Evolutionary conservation across 2,888 invertebrate genomes (phyloP).

Genomic region (Pantelozetes paolii): DNA sequence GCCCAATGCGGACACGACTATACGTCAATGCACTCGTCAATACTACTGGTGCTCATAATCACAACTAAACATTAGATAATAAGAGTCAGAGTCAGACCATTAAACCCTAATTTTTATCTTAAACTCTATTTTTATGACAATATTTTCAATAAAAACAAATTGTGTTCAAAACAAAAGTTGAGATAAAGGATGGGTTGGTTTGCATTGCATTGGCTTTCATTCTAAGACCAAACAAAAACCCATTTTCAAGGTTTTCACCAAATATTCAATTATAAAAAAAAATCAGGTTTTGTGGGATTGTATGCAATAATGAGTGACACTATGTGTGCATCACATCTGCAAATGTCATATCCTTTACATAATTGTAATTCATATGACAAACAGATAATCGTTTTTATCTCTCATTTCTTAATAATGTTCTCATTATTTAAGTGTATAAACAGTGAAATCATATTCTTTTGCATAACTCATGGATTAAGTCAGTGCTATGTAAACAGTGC

Average conservation of each 20-base stretch:
- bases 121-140: not conserved
- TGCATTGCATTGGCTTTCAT: no score
- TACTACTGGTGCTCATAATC: not conserved
- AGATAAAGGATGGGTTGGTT: not conserved
- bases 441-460: not conserved
- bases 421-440: slow-evolving; percentile 3
- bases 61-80: not conserved
- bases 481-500: not conserved
- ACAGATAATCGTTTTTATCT: slow-evolving; percentile 9
- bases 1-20: not conserved
- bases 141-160: not conserved
- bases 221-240: no score
- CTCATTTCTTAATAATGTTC: slow-evolving; percentile 5
- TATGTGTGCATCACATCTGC: slow-evolving; percentile 24
- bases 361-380: not conserved
- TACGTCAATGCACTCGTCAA: slow-evolving; percentile 21
- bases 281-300: not conserved
- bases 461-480: not conserved
- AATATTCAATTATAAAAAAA: not conserved
- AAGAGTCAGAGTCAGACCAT: not conserved
- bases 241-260: not conserved
- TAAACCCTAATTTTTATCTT: not conserved
- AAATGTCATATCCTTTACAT: slow-evolving; percentile 2
- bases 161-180: not conserved
- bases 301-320: not conserved